Percentiles rank a stretch among this genome's conserved stretches.
These are phyloP conservation scores for Saiga tatarica DNA, from an alignment of 2,113 vertebrate genomes.

Conservation along the genomic window DNA sequence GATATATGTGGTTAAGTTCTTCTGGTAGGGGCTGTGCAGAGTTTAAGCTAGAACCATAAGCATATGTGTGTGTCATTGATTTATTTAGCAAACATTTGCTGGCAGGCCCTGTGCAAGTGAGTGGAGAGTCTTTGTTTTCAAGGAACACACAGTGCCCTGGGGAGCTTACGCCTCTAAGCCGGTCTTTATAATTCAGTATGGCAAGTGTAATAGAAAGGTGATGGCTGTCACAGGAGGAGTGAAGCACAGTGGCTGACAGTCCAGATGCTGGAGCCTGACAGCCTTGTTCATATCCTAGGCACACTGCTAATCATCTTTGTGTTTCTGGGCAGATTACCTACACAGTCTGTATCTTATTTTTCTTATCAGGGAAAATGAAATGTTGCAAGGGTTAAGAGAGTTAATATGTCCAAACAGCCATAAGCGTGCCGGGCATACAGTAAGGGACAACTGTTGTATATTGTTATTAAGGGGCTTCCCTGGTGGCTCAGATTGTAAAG, in stretches of 20 bases:
- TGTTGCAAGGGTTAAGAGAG: not conserved
- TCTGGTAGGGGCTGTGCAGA: not conserved
- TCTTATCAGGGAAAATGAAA: not conserved
- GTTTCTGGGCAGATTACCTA: not conserved
- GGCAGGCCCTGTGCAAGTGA: not conserved
- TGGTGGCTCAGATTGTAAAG: not conserved
- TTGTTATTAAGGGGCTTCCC: not conserved
- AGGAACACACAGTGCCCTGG: not conserved
- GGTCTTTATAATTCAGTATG: not conserved
- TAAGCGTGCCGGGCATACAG: not conserved
- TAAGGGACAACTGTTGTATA: not conserved
- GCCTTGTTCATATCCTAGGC: not conserved
- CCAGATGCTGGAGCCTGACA: not conserved
- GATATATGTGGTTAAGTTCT: not conserved
- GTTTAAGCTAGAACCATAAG: not conserved
- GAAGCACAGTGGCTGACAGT: not conserved
- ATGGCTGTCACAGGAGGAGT: not conserved
- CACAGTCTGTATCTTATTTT: not conserved
- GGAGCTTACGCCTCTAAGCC: not conserved
- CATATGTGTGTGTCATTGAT: not conserved
- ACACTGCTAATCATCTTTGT: not conserved
- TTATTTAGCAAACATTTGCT: not conserved
- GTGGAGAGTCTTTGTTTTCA: not conserved
- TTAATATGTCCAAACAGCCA: not conserved
- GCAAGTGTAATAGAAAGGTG: not conserved